Evolutionary conservation across 1,140 invertebrate genomes (phyloP).

Genomic region (Mizuhopecten yessoensis): DNA sequence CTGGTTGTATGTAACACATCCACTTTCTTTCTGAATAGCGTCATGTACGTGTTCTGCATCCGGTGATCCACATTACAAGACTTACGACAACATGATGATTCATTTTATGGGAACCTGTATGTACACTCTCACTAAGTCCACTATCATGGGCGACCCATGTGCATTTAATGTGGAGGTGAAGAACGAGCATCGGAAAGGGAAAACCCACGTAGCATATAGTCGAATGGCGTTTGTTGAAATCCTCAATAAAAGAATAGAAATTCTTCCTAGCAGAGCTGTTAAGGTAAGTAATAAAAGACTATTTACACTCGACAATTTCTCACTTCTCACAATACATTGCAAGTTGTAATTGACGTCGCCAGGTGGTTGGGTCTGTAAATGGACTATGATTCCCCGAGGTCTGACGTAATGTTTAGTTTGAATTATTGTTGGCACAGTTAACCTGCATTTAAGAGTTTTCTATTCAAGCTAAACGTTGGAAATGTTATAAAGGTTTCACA

Average conservation of each 20-base stretch:
- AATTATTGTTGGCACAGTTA: too few relatives aligned
- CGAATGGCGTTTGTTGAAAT: slow-evolving; percentile 9
- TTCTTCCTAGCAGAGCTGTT: not conserved
- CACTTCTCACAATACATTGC: too few relatives aligned
- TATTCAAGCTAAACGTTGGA: too few relatives aligned
- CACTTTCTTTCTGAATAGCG: not conserved
- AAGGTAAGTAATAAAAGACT: slow-evolving; percentile 26
- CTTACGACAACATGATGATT: slow-evolving; percentile 95
- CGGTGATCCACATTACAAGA: slow-evolving; percentile 95
- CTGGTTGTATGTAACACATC: too few relatives aligned
- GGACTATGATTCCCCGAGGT: too few relatives aligned
- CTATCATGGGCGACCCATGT: not conserved
- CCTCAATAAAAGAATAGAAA: not conserved
- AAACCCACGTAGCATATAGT: slow-evolving; percentile 41
- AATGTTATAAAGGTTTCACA: too few relatives aligned
- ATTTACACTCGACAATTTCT: too few relatives aligned
- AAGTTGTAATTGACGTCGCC: too few relatives aligned
- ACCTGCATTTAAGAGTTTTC: too few relatives aligned
- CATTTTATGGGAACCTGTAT: slow-evolving; percentile 88
- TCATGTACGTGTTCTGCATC: slow-evolving; percentile 94
- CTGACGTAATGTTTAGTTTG: too few relatives aligned
- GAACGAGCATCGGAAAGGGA: slow-evolving; percentile 47
- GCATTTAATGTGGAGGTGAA: slow-evolving; percentile 43
- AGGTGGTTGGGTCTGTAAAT: too few relatives aligned
- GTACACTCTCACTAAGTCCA: slow-evolving; percentile 77